phyloP scores from a whole-genome alignment of 1,140 invertebrate species.

The Melipona quadrifasciata region DNA sequence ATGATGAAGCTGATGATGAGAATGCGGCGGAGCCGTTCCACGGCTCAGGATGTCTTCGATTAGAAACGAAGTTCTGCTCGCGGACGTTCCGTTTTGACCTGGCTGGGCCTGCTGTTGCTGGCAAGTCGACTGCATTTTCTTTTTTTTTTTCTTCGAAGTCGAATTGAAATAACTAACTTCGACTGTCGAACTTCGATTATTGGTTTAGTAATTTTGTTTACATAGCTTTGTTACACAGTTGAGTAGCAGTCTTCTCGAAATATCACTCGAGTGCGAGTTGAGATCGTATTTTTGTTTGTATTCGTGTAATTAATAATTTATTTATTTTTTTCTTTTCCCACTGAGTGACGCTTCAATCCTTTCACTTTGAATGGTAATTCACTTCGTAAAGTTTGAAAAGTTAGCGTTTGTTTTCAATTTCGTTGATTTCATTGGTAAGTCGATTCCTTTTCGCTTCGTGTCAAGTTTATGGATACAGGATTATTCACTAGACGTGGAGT shows the following conservation, averaged over 20 bases:
- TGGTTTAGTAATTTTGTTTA: not conserved
- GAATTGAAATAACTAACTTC: not conserved
- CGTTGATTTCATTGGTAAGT: not conserved
- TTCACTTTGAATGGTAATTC: not conserved
- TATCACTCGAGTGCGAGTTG: not conserved
- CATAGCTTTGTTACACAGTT: slow-evolving; percentile 41
- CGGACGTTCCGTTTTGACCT: slow-evolving; percentile 73
- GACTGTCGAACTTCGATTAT: not conserved
- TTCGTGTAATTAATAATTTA: too few species aligned
- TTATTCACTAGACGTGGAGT: not conserved
- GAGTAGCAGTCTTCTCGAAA: not conserved
- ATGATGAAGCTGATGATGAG: slow-evolving; percentile 75
- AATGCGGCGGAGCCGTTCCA: slow-evolving; percentile 76
- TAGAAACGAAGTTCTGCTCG: slow-evolving; percentile 86
- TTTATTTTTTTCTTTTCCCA: not conserved
- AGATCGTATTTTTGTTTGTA: too few species aligned
- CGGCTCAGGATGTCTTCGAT: slow-evolving; percentile 91
- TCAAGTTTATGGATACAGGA: not conserved
- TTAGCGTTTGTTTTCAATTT: not conserved
- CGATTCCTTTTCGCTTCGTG: not conserved
- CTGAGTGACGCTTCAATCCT: too few species aligned
- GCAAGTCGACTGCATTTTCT: slow-evolving; percentile 78
- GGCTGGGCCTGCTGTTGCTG: slow-evolving; percentile 76
- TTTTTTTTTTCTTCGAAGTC: too few species aligned
- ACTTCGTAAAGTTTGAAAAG: not conserved